phyloP scores from a whole-genome alignment of 1,140 invertebrate genomes.

The Bombus haemorrhoidalis region DNA sequence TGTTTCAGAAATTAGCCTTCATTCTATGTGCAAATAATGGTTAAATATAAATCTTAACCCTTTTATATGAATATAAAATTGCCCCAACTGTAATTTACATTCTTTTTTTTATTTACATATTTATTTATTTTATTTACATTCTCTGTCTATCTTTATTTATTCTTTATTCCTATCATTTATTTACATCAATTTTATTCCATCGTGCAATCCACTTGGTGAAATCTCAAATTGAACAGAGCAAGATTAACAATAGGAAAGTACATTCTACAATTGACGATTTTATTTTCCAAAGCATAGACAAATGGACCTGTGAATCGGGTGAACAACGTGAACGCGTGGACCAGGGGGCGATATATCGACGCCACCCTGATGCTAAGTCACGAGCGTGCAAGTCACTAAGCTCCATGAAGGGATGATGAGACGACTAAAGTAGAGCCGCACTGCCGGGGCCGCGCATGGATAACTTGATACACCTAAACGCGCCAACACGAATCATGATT shows the following conservation, averaged over 20 bases:
- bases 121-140: too few species aligned
- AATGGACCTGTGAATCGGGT: conserved; percentile 42
- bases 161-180: rapidly evolving
- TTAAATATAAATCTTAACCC: too few species aligned
- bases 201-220: background rate
- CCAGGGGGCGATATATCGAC: conserved; percentile 34
- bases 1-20: too few species aligned
- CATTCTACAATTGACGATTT: conserved; percentile 1
- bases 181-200: too few species aligned
- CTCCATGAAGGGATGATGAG: conserved; percentile 66
- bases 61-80: too few species aligned
- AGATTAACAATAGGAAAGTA: too few species aligned
- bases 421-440: conserved; percentile 59
- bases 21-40: too few species aligned
- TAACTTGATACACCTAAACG: conserved; percentile 68
- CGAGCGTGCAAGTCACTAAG: conserved; percentile 65
- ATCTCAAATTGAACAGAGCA: background rate
- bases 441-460: conserved; percentile 39
- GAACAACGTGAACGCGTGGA: conserved; percentile 35
- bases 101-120: too few species aligned
- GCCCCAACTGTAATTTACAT: too few species aligned
- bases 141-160: too few species aligned
- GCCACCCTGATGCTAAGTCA: conserved; percentile 55
- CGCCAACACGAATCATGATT: conserved; percentile 49
- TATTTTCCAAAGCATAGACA: conserved; percentile 29